Percentiles rank a stretch among this genome's conserved stretches.
Conservation (phyloP, 2,888 invertebrate species). For the Cephus runcator region DNA sequence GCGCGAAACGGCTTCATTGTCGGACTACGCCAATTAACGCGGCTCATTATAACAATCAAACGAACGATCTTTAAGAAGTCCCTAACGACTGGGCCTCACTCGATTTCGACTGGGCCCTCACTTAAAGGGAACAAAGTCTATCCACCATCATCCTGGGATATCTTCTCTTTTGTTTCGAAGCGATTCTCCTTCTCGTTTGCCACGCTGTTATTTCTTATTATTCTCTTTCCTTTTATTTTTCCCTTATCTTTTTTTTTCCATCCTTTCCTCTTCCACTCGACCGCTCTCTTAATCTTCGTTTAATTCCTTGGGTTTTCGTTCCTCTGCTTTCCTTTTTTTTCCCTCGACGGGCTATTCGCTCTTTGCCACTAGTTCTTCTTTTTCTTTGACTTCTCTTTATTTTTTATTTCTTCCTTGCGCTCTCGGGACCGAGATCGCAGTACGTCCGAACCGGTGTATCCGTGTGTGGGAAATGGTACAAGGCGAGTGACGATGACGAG, state of each 20-base stretch:
- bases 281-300: constrained; percentile 58
- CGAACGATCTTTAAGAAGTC: constrained; percentile 34
- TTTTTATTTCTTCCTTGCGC: background rate
- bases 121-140: background rate
- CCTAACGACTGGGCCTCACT: constrained; percentile 30
- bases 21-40: constrained; percentile 48
- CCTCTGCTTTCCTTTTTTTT: constrained; percentile 37
- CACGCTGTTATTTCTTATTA: background rate
- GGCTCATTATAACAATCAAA: constrained; percentile 55
- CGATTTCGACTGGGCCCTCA: constrained; percentile 31
- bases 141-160: background rate
- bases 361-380: constrained; percentile 24
- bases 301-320: constrained; percentile 52
- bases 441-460: background rate
- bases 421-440: background rate
- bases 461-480: background rate
- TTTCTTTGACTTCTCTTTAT: constrained; percentile 14
- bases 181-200: constrained; percentile 4
- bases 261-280: constrained; percentile 32
- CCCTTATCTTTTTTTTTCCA: constrained; percentile 17
- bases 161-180: constrained; percentile 14
- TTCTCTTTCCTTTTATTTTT: background rate
- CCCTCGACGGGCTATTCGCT: constrained; percentile 24
- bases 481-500: background rate
- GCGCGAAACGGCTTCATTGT: constrained; percentile 37